Base-by-base conservation (phyloP, 2,888 invertebrate genomes). In the Pteria penguin region DNA sequence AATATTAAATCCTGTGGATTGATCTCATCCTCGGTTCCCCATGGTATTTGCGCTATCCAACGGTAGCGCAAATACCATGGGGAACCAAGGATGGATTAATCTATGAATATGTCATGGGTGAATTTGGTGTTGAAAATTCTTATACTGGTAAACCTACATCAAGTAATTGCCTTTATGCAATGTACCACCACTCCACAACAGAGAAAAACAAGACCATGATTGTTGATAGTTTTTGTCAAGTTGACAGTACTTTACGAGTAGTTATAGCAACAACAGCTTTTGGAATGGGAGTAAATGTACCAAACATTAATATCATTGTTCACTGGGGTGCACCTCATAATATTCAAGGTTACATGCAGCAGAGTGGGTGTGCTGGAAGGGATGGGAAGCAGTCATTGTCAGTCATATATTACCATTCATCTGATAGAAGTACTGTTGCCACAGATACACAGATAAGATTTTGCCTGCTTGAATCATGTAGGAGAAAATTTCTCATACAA, bases 231-330 rank as follows among this genome's bases (percentile, higher is more conserved):
- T 72, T 72, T 57, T 14, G 27, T 18, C 52, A 63, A 36, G 18
- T 27, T 45, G 65, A 72, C 33, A 31, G 72, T 63, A 72, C 36
- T 14, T 22, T 55, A 29, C 29, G 72, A 54, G 63, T 72, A 11
- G 65, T 72, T 2, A 72, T 72, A 63, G 63, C 63, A 55, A 72
- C 72, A 8, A 63, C 26, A 52, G 72, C 65, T n/a, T 72, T 72
- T 72, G 72, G 72, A 54, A 55, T 72, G 65, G 63, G 72, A 18
- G 54, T 71, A 11, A 54, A 71, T 71, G 71, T 71, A 5, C 62
- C 52, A 55, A 61, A 72, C 31, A 33, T 72, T 18, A 14, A 61
- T 4, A 54, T 31, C 11, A 61, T 72, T 8, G 32, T 72, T 65
- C 63, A 72, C 57, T 72, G 72, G 72, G 72, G 72, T 55, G 65